phyloP scores from a whole-genome alignment of 2,797 vertebrate genomes.

The Onychomys arenicola region DNA sequence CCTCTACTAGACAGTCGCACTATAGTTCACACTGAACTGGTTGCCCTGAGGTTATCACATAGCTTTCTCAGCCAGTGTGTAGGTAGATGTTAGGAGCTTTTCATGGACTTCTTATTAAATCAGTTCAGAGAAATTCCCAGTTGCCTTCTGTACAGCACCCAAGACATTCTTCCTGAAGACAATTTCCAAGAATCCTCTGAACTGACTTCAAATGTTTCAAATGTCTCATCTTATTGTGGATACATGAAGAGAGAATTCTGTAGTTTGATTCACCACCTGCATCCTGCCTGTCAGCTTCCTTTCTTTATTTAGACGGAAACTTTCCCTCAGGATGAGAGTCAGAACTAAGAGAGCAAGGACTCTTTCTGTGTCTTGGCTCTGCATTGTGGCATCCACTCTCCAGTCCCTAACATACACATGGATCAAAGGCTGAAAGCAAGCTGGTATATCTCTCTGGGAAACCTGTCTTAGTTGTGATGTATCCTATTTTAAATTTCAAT shows the following conservation, averaged over 20 bases:
- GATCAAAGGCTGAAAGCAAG: background rate
- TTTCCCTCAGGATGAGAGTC: slow-evolving; percentile 4
- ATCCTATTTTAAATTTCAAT: slow-evolving; percentile 35
- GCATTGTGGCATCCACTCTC: background rate
- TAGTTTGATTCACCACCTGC: background rate
- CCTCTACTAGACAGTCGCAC: background rate
- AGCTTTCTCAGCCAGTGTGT: background rate
- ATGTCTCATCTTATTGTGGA: background rate
- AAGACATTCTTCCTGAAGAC: background rate
- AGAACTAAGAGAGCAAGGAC: background rate
- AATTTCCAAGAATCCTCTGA: slow-evolving; percentile 10
- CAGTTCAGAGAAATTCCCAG: slow-evolving; percentile 29
- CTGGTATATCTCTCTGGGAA: background rate
- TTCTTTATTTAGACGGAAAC: slow-evolving; percentile 30
- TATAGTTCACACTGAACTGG: background rate
- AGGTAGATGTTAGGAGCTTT: background rate
- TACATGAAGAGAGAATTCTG: background rate
- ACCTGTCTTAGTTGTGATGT: background rate
- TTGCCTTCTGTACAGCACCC: background rate
- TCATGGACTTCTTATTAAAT: background rate
- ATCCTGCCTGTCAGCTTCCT: slow-evolving; percentile 7
- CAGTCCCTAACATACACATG: background rate
- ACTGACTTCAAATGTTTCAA: slow-evolving; percentile 14
- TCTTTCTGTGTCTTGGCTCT: background rate
- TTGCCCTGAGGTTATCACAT: background rate